phyloP scores from a whole-genome alignment of 2,888 invertebrate genomes.

The Lepas anatifera region DNA sequence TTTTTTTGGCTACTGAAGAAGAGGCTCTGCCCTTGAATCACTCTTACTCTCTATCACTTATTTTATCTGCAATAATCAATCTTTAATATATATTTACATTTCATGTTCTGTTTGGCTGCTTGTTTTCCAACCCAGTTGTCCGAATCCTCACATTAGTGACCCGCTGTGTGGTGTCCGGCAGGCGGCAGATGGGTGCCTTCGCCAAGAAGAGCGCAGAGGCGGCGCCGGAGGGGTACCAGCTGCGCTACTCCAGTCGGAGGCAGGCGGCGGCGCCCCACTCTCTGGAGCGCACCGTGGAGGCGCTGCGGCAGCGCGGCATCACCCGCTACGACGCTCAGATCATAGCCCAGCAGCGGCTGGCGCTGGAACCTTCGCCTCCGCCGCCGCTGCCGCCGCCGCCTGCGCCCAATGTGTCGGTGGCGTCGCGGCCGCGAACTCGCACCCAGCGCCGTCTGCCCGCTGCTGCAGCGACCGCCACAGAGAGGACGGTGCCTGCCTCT shows the following conservation, averaged over 20 bases:
- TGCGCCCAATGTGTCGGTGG: background rate
- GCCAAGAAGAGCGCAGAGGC: conserved; percentile 43
- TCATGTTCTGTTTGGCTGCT: too few relatives aligned
- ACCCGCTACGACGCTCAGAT: conserved; percentile 10
- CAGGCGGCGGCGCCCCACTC: background rate
- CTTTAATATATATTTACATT: too few relatives aligned
- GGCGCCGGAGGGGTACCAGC: conserved; percentile 11
- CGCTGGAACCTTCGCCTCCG: too few relatives aligned
- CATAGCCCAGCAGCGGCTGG: background rate
- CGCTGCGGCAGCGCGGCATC: background rate
- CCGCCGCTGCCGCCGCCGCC: background rate
- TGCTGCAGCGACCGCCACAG: too few relatives aligned
- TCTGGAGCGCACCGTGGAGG: background rate
- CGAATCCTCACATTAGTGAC: too few relatives aligned
- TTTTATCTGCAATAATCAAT: too few relatives aligned
- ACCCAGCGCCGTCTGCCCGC: background rate
- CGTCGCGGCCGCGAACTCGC: background rate
- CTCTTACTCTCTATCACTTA: too few relatives aligned
- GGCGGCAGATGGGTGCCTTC: conserved; percentile 75
- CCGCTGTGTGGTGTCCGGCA: conserved; percentile 25
- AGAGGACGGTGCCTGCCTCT: too few relatives aligned
- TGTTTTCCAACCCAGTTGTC: too few relatives aligned
- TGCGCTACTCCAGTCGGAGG: background rate
- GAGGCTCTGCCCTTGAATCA: too few relatives aligned
- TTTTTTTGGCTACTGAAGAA: too few relatives aligned